A percentile compares a stretch with the other conserved stretches of the same genome.
Evolutionary conservation across 1,140 invertebrate species (phyloP).

Genomic region (Chironomus tepperi): DNA sequence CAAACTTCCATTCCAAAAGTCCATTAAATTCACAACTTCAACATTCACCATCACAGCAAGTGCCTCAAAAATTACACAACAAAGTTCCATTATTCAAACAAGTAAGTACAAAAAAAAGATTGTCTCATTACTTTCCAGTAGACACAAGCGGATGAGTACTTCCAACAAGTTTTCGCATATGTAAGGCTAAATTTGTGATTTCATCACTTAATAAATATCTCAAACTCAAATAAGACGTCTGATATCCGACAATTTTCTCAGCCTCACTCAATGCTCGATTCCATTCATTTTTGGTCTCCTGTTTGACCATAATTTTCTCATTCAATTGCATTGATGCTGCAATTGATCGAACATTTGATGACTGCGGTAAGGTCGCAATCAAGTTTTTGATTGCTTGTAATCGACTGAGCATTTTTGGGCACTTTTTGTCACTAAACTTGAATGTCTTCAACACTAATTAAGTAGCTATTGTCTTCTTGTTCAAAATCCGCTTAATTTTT

Average conservation of each 20-base stretch:
- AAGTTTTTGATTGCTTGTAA: background rate
- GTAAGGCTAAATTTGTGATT: conserved; percentile 84
- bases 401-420: background rate
- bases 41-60: too few relatives aligned
- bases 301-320: conserved; percentile 27
- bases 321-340: background rate
- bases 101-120: background rate
- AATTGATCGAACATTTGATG: background rate
- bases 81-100: too few relatives aligned
- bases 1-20: too few relatives aligned
- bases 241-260: conserved; percentile 92
- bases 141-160: conserved; percentile 89
- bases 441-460: background rate
- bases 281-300: conserved; percentile 64
- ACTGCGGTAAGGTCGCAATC: background rate
- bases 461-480: background rate
- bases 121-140: conserved; percentile 75
- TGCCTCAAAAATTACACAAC: too few relatives aligned
- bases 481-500: background rate
- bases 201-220: conserved; percentile 87
- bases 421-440: background rate
- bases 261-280: conserved; percentile 85
- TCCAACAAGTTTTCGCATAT: conserved; percentile 83
- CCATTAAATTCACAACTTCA: too few relatives aligned
- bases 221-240: conserved; percentile 86